phyloP scores from a whole-genome alignment of 2,888 invertebrate genomes.

The Cataglyphis albicans region DNA sequence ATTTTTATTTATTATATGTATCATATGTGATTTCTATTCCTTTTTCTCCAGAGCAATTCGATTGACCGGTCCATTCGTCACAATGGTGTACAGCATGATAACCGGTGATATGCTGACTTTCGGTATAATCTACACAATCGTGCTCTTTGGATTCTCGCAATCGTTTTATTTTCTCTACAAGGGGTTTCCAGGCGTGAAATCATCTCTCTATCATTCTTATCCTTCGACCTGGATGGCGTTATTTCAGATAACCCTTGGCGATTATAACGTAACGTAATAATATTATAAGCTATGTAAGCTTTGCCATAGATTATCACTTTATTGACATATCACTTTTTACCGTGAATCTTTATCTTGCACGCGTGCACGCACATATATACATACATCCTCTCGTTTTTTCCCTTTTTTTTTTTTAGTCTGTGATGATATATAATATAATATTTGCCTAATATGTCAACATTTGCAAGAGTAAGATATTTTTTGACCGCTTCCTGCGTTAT shows the following conservation, averaged over 20 bases:
- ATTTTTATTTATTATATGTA: neutral
- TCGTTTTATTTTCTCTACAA: slow-evolving; percentile 98
- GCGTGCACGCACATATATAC: neutral
- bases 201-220: slow-evolving; percentile 93
- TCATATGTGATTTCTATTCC: slow-evolving; percentile 47
- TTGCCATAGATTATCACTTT: slow-evolving; percentile 63
- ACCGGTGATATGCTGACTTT: slow-evolving; percentile 99
- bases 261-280: slow-evolving; percentile 93
- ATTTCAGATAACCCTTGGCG: slow-evolving; percentile 98
- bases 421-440: neutral
- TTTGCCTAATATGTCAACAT: neutral
- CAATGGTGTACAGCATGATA: slow-evolving; percentile 99
- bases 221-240: slow-evolving; percentile 98
- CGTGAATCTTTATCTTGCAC: slow-evolving; percentile 37
- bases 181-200: slow-evolving; percentile 93
- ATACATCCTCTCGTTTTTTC: neutral
- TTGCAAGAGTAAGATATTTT: neutral
- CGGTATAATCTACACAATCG: slow-evolving; percentile 97
- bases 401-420: neutral
- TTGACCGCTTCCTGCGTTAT: no score
- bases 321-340: slow-evolving; percentile 44
- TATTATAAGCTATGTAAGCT: slow-evolving; percentile 84
- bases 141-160: slow-evolving; percentile 98
- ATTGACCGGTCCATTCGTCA: slow-evolving; percentile 99
- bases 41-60: slow-evolving; percentile 92